Evolutionary conservation across 2,797 vertebrate genomes (phyloP).

Genomic region (Rhinophrynus dorsalis): DNA sequence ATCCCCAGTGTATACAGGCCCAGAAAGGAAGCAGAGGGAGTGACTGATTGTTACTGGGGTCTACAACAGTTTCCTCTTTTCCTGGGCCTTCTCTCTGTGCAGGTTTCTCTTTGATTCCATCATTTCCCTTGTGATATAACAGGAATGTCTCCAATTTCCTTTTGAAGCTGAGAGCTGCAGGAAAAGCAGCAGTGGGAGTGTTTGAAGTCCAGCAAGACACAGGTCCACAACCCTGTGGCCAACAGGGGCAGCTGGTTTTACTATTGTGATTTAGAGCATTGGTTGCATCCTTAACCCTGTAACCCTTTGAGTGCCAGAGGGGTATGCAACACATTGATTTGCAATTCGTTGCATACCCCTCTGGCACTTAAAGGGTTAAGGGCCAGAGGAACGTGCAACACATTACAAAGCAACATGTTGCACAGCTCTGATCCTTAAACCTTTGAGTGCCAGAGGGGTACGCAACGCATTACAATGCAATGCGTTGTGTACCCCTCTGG

Average conservation of each 20-base stretch:
- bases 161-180: conserved; percentile 7
- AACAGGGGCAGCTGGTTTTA: neutral
- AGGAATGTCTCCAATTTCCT: conserved; percentile 42
- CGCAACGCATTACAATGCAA: no score
- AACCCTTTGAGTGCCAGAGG: no score
- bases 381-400: no score
- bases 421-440: no score
- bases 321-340: no score
- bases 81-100: neutral
- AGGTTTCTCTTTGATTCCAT: conserved; percentile 13
- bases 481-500: no score
- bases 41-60: neutral
- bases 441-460: no score
- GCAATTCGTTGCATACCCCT: no score
- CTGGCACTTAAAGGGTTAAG: no score
- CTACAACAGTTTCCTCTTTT: neutral
- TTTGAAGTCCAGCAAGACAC: conserved; percentile 23
- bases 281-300: no score
- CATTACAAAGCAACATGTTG: no score
- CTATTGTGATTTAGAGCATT: conserved; percentile 11
- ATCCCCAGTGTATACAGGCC: neutral
- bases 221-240: neutral
- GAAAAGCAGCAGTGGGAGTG: conserved; percentile 19
- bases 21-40: conserved; percentile 20
- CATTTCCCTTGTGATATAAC: conserved; percentile 13